Base-by-base conservation (phyloP, 2,113 vertebrate species). In the Alligator mississippiensis region DNA sequence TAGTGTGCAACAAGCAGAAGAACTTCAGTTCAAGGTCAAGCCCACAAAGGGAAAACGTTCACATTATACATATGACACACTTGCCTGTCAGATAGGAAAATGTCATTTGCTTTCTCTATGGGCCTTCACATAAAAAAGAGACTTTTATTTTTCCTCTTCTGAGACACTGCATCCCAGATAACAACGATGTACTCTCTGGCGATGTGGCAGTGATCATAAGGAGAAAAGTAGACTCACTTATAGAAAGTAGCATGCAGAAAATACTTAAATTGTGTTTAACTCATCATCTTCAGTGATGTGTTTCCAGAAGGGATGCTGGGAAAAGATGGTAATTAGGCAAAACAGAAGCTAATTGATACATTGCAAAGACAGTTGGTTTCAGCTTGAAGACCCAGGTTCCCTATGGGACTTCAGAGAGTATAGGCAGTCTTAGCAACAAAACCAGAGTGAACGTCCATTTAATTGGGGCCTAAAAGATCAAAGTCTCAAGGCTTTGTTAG, bases 221-320 rank as follows among this genome's bases (percentile, higher is more conserved):
- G 58, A 79, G 25, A 22, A 77, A 28, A 10, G 38, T 2, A n/a
- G 60, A 1, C 25, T 89, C 13, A 1, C 3, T 22, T 11, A 14
- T 83, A 59, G 11, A 21, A 30, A 2, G 28, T 4, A 64, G 19
- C 5, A 74, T 70, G 15, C 6, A 70, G 58, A 24, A 30, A 0
- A 0, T 16, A 9, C 8, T 54, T 1, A 0, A 5, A 30, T 1
- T 1, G 4, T n/a, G 12, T 11, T 59, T 18, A 68, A 54, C 76
- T 77, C 34, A 14, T 17, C 47, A 87, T 1, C 2, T 3, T 34
- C 25, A 19, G 58, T 19, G 28, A 13, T 27, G 0, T 4, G 4
- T 4, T 70, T 38, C 17, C 13, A 63, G 27, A 24, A 74, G 24
- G 6, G 13, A 25, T 68, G n/a, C 22, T 24, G 72, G 21, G 3